A percentile compares a stretch with the other conserved stretches of the same genome.
These are phyloP conservation scores for Sclerurus mexicanus DNA, from an alignment of 2,113 vertebrate genomes.

Conservation along the genomic window DNA sequence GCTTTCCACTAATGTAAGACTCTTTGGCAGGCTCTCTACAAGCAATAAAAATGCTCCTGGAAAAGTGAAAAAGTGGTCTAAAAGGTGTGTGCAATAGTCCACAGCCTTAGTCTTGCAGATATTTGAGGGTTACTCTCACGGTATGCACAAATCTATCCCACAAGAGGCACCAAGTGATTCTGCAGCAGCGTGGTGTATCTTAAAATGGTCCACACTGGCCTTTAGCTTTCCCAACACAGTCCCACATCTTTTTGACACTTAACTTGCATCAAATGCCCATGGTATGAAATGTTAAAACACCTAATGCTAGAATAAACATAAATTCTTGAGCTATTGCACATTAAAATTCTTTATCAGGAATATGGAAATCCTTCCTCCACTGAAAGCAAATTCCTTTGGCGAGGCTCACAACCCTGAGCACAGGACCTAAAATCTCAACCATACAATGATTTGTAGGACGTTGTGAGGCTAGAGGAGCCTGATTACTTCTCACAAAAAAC, in stretches of 20 bases:
- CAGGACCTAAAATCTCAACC: background rate
- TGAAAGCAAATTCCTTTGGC: background rate
- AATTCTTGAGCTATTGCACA: background rate
- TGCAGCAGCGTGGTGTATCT: background rate
- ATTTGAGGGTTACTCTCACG: background rate
- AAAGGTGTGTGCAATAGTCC: background rate
- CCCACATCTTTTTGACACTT: background rate
- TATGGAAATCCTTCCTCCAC: background rate
- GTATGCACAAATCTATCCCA: background rate
- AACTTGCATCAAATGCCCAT: background rate
- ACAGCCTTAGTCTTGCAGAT: background rate
- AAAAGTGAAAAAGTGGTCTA: background rate
- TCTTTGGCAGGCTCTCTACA: background rate
- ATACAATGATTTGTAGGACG: background rate
- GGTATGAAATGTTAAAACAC: background rate
- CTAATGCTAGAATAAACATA: background rate
- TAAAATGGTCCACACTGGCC: background rate
- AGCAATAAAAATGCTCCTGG: background rate
- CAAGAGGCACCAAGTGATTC: background rate
- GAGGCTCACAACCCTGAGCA: background rate
- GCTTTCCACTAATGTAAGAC: background rate
- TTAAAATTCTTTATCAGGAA: background rate
- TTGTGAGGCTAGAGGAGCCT: background rate
- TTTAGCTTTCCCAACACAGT: background rate
- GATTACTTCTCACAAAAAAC: slow-evolving; percentile 4